Base-by-base conservation (phyloP, 2,113 vertebrate species). In the Platycercus adscitus region DNA sequence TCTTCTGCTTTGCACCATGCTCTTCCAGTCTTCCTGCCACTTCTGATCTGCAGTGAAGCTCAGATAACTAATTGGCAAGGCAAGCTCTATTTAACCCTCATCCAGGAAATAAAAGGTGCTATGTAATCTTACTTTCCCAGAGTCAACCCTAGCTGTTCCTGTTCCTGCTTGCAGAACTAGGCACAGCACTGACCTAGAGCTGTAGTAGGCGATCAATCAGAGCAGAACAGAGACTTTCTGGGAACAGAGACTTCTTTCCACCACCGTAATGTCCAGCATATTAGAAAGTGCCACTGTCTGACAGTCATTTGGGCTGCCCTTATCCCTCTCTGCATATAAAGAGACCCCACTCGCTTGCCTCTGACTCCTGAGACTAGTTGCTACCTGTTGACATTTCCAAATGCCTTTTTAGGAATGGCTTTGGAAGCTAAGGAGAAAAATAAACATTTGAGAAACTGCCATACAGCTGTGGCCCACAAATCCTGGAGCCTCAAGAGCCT, bases 261-360 rank as follows among this genome's bases (percentile, higher is more conserved):
- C 49, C 10, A 13, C 50, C 0, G 0, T 4, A 50, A 70, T 11
- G 28, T 29, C 5, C 28, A 86, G 15, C 18, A 1, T 63, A 21
- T 37, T 43, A 52, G 29, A 29, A 89, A 44, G 41, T 52, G 29
- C 14, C 58, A 10, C 5, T 4, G 19, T 39, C 33, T 69, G 64
- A 24, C 20, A 12, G 10, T 8, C 6, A 50, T 91, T 44, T 55
- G 24, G 21, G 31, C 33, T 63, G 39, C 35, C 20, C 9, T 70
- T 71, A 43, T 49, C 29, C n/a, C 33, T 23, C 17, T 65, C 39
- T 61, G 13, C 33, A 24, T 25, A 37, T 19, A 41, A 58, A 60
- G 37, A 29, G 4, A 75, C 19, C 6, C 44, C 29, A 6, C 6
- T 71, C 1, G 0, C 44, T 84, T 70, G 13, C 37, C 44, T 75